Conservation (phyloP, 2,888 invertebrate species). For the Chymomyza amoena region DNA sequence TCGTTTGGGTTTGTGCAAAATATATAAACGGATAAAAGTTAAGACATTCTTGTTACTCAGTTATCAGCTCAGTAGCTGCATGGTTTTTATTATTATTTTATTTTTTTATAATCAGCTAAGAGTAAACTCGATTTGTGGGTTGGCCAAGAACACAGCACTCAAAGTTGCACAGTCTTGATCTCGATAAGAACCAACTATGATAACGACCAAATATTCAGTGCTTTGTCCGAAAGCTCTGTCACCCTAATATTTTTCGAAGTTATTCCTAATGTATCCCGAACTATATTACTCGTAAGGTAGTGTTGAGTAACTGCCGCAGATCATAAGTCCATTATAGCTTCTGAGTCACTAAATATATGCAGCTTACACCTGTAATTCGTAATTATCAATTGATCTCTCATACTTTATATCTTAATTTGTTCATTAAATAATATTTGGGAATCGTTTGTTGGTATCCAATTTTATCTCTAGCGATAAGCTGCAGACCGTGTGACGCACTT, state of each 20-base stretch:
- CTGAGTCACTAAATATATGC: no score
- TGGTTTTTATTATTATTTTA: neutral
- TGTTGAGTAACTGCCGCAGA: no score
- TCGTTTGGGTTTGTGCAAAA: neutral
- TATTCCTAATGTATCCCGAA: no score
- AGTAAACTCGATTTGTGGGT: neutral
- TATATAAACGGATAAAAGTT: constrained; percentile 8
- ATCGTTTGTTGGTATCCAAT: neutral
- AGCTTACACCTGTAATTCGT: neutral
- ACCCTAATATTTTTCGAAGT: no score
- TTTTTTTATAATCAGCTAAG: constrained; percentile 29
- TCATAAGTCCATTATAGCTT: no score
- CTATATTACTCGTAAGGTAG: no score
- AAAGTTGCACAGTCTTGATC: neutral
- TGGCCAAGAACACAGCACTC: neutral
- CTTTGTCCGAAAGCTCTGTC: neutral
- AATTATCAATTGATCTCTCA: neutral
- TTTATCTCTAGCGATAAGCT: neutral
- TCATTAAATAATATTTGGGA: constrained; percentile 8
- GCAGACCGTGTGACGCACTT: neutral
- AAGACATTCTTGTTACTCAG: constrained; percentile 33
- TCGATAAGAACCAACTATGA: neutral
- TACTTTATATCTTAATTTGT: constrained; percentile 26
- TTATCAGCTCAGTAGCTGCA: constrained; percentile 39
- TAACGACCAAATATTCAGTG: neutral